phyloP scores from a whole-genome alignment of 2,113 vertebrate genomes.

The Pseudois nayaur region DNA sequence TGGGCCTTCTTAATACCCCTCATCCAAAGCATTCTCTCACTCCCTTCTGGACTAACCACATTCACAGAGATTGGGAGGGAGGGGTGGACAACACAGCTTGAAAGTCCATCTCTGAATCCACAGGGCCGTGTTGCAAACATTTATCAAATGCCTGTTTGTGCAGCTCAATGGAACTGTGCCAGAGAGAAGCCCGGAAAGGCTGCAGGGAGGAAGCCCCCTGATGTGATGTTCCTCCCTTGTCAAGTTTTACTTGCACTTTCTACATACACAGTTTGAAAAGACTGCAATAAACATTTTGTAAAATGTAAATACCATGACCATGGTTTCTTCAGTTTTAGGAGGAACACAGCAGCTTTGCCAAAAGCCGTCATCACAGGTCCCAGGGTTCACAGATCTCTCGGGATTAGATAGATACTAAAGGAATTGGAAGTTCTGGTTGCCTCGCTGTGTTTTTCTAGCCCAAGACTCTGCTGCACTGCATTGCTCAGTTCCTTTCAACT shows the following conservation, averaged over 20 bases:
- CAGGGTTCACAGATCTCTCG: not conserved
- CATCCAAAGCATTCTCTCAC: not conserved
- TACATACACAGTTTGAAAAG: not conserved
- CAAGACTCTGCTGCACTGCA: not conserved
- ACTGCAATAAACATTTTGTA: not conserved
- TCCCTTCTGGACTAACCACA: not conserved
- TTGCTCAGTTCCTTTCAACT: constrained; percentile 24
- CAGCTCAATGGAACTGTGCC: not conserved
- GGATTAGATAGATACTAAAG: not conserved
- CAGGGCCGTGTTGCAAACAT: not conserved
- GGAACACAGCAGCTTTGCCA: not conserved
- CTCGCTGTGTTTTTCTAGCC: not conserved
- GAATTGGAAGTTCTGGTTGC: not conserved
- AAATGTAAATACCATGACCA: not conserved
- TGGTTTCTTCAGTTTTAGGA: not conserved
- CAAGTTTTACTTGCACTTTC: constrained; percentile 31
- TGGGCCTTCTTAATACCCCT: not conserved
- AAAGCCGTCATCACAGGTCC: not conserved
- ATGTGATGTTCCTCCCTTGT: not conserved
- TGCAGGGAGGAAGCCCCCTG: not conserved
- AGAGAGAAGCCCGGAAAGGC: not conserved
- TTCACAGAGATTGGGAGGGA: not conserved
- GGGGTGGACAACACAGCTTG: not conserved
- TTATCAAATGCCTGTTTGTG: not conserved
- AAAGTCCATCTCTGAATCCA: not conserved